Evolutionary conservation across 2,888 invertebrate genomes (phyloP).

Genomic region (Seladonia tumulorum): DNA sequence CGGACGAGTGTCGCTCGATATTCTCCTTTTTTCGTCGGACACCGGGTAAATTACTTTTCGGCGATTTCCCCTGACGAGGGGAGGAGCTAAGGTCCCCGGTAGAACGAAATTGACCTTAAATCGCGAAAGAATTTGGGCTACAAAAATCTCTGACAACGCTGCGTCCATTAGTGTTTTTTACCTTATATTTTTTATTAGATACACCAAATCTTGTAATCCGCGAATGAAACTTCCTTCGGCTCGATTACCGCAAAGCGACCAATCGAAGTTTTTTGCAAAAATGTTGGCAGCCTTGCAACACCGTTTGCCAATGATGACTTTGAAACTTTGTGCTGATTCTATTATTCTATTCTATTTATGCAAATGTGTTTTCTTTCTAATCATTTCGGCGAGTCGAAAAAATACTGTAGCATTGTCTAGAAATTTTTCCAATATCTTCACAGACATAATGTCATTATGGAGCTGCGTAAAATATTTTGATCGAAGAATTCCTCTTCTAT

Average conservation of each 20-base stretch:
- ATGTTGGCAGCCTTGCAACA: no score
- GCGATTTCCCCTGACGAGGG: slow-evolving; percentile 38
- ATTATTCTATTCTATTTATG: no score
- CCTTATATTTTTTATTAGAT: background rate
- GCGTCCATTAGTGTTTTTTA: background rate
- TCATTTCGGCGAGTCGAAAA: no score
- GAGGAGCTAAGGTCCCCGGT: slow-evolving; percentile 1
- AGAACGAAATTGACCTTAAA: slow-evolving; percentile 6
- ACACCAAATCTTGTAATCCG: background rate
- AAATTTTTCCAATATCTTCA: no score
- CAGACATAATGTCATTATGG: no score
- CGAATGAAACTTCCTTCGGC: background rate
- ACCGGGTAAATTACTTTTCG: slow-evolving; percentile 58
- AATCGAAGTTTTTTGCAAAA: background rate
- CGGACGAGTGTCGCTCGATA: slow-evolving; percentile 60
- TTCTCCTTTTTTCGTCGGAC: slow-evolving; percentile 44
- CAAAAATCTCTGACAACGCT: background rate
- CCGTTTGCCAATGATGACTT: no score
- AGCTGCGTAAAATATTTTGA: no score
- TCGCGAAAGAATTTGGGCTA: slow-evolving; percentile 8
- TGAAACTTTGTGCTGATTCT: no score
- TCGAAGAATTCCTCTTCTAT: no score
- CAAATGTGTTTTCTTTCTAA: no score
- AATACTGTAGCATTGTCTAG: no score
- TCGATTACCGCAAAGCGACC: background rate